phyloP scores from a whole-genome alignment of 92 coral and sea anemone species.

The Porites lobata region DNA sequence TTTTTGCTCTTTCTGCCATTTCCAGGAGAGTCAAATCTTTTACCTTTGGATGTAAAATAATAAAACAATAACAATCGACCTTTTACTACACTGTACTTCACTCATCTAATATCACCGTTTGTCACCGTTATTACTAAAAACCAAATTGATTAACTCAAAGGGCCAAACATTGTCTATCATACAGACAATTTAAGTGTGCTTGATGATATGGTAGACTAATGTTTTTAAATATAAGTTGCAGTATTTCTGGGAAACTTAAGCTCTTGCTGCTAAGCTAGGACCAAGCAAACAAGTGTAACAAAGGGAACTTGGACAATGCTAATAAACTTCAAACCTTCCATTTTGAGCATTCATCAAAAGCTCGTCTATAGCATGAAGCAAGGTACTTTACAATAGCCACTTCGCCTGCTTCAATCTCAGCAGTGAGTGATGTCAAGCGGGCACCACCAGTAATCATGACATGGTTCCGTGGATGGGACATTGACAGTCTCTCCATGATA shows the following conservation, averaged over 20 bases:
- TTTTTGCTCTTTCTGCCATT: conserved; percentile 65
- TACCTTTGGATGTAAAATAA: conserved; percentile 23
- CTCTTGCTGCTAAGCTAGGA: not conserved
- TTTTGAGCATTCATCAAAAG: conserved; percentile 73
- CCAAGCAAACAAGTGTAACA: not conserved
- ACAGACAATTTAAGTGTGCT: no score
- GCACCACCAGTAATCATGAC: conserved; percentile 80
- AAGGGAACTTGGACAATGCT: not conserved
- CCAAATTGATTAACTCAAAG: no score
- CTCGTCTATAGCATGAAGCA: conserved; percentile 77
- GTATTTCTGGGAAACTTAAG: no score
- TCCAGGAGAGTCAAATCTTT: conserved; percentile 52
- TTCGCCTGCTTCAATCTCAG: conserved; percentile 90
- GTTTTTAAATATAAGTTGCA: no score
- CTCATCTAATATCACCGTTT: no score
- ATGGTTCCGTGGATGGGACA: conserved; percentile 82
- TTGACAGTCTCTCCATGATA: conserved; percentile 84
- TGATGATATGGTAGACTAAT: no score
- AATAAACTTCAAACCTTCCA: conserved; percentile 67
- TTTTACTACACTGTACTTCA: no score
- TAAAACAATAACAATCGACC: no score
- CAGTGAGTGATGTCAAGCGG: conserved; percentile 73
- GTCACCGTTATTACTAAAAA: no score
- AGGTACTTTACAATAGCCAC: conserved; percentile 81
- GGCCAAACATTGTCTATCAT: no score